Percentiles rank a stretch among this genome's conserved stretches.
Evolutionary conservation across 2,888 invertebrate genomes (phyloP).

Genomic region (Temnothorax rugatulus): DNA sequence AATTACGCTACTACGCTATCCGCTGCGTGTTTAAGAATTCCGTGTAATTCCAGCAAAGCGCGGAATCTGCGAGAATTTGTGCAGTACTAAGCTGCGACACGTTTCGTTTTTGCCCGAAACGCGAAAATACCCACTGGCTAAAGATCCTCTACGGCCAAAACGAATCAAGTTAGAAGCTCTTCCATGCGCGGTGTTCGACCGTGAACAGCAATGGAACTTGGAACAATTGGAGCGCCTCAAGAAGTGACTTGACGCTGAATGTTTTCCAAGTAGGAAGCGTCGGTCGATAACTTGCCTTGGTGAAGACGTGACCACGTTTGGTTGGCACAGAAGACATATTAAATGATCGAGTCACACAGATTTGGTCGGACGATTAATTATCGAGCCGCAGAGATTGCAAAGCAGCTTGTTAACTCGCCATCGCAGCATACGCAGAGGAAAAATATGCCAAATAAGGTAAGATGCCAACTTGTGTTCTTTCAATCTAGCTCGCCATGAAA

Average conservation of each 20-base stretch:
- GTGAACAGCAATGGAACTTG: constrained; percentile 67
- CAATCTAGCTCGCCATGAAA: too few species aligned
- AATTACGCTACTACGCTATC: constrained; percentile 21
- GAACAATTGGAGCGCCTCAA: constrained; percentile 62
- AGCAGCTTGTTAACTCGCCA: background rate
- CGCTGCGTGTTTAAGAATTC: constrained; percentile 43
- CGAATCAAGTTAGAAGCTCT: constrained; percentile 68
- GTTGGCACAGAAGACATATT: constrained; percentile 35
- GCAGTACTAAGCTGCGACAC: constrained; percentile 14
- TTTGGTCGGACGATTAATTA: constrained; percentile 28
- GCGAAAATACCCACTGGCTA: constrained; percentile 17
- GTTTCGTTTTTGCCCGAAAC: constrained; percentile 26
- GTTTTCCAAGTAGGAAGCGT: constrained; percentile 65
- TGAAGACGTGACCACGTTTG: constrained; percentile 43
- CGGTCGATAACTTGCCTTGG: constrained; percentile 46
- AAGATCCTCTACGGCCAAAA: constrained; percentile 35
- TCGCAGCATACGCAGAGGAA: background rate
- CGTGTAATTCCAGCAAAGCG: constrained; percentile 24
- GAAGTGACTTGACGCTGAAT: constrained; percentile 65
- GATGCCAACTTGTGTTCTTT: too few species aligned
- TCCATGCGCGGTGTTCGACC: constrained; percentile 62
- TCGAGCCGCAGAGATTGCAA: background rate
- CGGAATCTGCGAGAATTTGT: constrained; percentile 9
- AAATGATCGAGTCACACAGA: constrained; percentile 25
- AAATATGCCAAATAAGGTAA: background rate